Conservation (phyloP, 2,888 invertebrate genomes). For the Pachycephus smyrnensis region DNA sequence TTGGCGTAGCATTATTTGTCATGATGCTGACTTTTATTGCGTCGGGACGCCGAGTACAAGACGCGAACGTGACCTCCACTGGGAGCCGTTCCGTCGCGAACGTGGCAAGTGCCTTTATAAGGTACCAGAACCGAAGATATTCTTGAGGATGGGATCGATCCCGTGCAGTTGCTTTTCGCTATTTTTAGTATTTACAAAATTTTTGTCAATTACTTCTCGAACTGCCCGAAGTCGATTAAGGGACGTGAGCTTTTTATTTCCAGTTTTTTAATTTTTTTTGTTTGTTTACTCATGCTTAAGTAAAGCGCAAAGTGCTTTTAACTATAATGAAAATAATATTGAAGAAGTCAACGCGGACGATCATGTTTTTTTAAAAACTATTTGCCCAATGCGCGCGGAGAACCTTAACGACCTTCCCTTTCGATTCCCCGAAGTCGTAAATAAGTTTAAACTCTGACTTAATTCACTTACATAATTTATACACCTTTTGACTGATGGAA, state of each 20-base stretch:
- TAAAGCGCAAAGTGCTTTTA: background rate
- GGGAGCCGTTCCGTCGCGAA: background rate
- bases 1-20: conserved; percentile 24
- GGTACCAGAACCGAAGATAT: background rate
- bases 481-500: conserved; percentile 5
- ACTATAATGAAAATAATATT: background rate
- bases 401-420: background rate
- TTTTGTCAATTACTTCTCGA: no score
- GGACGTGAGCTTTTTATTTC: no score
- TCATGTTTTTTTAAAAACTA: background rate
- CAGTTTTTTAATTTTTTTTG: no score
- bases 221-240: no score
- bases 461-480: conserved; percentile 8
- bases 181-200: background rate
- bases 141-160: background rate
- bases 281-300: background rate
- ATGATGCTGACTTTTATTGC: conserved; percentile 27
- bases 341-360: background rate
- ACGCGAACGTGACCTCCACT: conserved; percentile 1
- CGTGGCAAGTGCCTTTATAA: background rate
- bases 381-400: background rate
- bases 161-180: background rate
- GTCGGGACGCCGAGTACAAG: conserved; percentile 1
- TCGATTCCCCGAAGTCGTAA: background rate
- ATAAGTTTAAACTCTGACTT: background rate